A percentile compares a stretch with the other conserved stretches of the same genome.
Evolutionary conservation across 2,797 vertebrate genomes (phyloP).

Genomic region (Sebastes itinus): DNA sequence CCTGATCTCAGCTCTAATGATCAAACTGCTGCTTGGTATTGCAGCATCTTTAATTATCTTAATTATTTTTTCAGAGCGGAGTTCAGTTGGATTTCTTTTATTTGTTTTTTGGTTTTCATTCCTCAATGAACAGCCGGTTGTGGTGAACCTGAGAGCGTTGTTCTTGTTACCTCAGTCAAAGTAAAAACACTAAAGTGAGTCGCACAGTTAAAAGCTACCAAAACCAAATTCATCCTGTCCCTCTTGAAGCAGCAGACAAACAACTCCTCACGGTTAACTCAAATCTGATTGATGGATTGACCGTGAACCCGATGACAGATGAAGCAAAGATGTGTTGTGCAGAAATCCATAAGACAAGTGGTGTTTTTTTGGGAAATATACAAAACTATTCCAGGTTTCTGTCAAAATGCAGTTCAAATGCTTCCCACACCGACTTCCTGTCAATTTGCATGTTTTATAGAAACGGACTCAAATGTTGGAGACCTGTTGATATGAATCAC

Average conservation of each 20-base stretch:
- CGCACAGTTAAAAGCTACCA: conserved; percentile 41
- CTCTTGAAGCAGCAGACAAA: conserved; percentile 38
- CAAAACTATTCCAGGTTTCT: not conserved
- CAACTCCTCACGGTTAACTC: not conserved
- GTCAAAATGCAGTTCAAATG: conserved; percentile 5
- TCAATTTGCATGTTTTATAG: conserved; percentile 13
- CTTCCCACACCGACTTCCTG: not conserved
- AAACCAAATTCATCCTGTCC: conserved; percentile 57
- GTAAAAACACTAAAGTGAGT: conserved; percentile 36
- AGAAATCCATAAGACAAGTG: not conserved
- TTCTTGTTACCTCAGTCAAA: conserved; percentile 57
- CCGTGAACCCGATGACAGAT: not conserved
- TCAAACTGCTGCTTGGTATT: not conserved
- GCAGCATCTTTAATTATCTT: too few relatives aligned
- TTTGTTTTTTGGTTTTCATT: not conserved
- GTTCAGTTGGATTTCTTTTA: not conserved
- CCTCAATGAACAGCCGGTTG: not conserved
- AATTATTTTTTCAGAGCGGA: not conserved
- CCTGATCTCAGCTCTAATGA: not conserved
- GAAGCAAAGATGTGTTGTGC: not conserved
- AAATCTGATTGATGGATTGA: conserved; percentile 3
- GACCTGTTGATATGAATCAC: conserved; percentile 75
- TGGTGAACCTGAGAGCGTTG: conserved; percentile 3
- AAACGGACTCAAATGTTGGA: conserved; percentile 46
- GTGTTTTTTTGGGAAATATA: not conserved